Conservation (phyloP, 2,797 vertebrate species). For the Yasuhikotakia modesta region DNA sequence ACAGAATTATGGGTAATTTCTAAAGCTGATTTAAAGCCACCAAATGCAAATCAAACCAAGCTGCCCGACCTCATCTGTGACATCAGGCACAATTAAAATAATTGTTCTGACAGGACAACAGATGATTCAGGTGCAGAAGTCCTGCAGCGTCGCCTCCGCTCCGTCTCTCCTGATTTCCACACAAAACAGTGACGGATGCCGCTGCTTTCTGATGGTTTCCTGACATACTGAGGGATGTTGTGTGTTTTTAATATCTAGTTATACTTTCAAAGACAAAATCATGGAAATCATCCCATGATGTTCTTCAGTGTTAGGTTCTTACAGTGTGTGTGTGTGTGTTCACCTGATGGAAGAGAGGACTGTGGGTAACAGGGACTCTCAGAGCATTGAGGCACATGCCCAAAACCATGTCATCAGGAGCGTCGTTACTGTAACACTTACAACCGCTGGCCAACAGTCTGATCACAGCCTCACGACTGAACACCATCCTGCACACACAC, state of each 20-base stretch:
- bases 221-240: constrained; percentile 30
- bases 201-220: background rate
- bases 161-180: background rate
- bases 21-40: background rate
- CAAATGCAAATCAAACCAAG: background rate
- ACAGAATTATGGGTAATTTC: background rate
- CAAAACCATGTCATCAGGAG: constrained; percentile 96
- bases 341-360: constrained; percentile 96
- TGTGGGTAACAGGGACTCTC: constrained; percentile 87
- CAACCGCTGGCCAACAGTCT: constrained; percentile 87
- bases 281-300: background rate
- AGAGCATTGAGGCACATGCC: constrained; percentile 95
- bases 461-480: constrained; percentile 86
- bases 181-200: background rate
- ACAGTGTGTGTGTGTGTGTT: background rate
- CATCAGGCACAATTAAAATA: background rate
- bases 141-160: background rate
- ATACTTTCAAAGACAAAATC: background rate
- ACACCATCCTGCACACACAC: constrained; percentile 86
- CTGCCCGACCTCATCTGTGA: background rate
- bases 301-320: background rate
- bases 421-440: constrained; percentile 92
- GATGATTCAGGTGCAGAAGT: background rate
- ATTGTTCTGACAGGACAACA: background rate
- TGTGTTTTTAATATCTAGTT: too few relatives aligned